Evolutionary conservation across 2,113 vertebrate species (phyloP).

Genomic region (Archocentrus centrarchus): DNA sequence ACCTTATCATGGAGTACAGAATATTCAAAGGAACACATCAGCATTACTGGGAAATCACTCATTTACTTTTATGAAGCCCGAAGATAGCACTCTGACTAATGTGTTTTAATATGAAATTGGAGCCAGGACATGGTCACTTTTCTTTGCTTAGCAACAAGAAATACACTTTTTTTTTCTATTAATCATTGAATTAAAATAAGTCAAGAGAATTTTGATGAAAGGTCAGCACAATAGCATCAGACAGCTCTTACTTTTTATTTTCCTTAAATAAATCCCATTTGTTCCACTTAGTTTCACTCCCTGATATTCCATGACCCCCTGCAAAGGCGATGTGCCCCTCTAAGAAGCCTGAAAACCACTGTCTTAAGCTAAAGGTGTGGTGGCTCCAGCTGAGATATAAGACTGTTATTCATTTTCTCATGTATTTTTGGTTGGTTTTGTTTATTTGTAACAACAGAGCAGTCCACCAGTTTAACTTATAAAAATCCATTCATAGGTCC

Average conservation of each 20-base stretch:
- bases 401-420: background rate
- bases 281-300: background rate
- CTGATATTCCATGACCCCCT: background rate
- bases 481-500: background rate
- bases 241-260: background rate
- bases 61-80: background rate
- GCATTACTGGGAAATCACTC: background rate
- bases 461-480: background rate
- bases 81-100: background rate
- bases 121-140: background rate
- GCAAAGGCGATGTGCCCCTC: background rate
- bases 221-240: background rate
- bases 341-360: background rate
- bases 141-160: background rate
- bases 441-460: background rate
- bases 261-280: background rate
- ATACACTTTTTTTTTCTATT: background rate
- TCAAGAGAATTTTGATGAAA: background rate
- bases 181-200: fast-evolving
- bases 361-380: background rate
- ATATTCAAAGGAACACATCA: background rate
- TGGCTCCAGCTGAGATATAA: background rate
- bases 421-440: background rate
- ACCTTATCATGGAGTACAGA: too few relatives aligned
- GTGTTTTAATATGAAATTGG: background rate